Base-by-base conservation (phyloP, 1,140 invertebrate genomes). In the Archegozetes longisetosus region DNA sequence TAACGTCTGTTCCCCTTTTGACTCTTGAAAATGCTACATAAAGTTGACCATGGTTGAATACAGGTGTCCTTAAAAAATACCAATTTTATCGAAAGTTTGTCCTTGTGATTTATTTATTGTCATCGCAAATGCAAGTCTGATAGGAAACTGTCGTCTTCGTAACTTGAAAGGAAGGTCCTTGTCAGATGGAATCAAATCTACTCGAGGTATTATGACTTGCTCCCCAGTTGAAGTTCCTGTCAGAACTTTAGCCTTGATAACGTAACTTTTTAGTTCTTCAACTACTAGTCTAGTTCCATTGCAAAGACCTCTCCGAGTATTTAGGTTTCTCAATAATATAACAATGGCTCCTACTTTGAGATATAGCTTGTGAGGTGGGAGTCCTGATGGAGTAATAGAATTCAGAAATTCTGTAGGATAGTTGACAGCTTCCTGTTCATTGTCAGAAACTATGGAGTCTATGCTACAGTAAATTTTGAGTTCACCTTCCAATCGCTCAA, bases 61-160 rank as follows among this genome's bases (percentile, higher is more conserved):
- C n/a, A n/a, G n/a, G n/a, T n/a, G n/a, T n/a, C n/a, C n/a, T n/a
- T n/a, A n/a, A n/a, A n/a, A n/a, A n/a, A n/a, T n/a, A n/a, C n/a
- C n/a, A n/a, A n/a, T n/a, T 59, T 64, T 58, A 61, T 66, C 22
- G 52, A 71, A 61, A 66, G 74, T 70, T 57, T 76, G 72, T 28
- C 75, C 68, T 66, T 75, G 71, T 66, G 73, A 71, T 67, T 80
- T 77, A 64, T 76, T 78, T 51, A 76, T 75, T 23, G 73, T 72
- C 68, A 79, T 74, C 22, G 73, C 70, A 68, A 78, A 80, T 28
- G 76, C 28, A 9, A 64, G 29, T 48, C 28, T 24, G 14, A 61
- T 20, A 13, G 50, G 54, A 46, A 64, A 55, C 53, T 64, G 63
- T n/a, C n/a, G n/a, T n/a, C n/a, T n/a, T n/a, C n/a, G n/a, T n/a